These are phyloP conservation scores for Mastomys natalensis DNA, from an alignment of 2,113 vertebrate species.

Conservation along the genomic window DNA sequence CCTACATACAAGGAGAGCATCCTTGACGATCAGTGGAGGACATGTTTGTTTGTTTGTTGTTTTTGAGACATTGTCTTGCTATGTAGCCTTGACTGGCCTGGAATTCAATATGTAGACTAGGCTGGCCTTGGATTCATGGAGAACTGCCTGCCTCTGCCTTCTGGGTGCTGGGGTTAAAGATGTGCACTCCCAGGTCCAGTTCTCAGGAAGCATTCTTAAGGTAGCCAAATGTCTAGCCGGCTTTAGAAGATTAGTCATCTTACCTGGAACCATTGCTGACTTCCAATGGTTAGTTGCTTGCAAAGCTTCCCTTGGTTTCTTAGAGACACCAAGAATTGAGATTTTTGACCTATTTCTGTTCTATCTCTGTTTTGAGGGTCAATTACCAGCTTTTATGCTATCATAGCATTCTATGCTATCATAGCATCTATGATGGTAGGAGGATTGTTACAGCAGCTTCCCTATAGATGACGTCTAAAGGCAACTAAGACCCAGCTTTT, in stretches of 20 bases:
- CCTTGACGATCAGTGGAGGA: neutral
- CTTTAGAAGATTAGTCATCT: neutral
- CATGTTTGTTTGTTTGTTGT: neutral
- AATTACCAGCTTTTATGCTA: neutral
- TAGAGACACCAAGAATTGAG: neutral
- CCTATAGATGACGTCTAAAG: neutral
- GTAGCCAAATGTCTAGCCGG: neutral
- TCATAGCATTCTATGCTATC: neutral
- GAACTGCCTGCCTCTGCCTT: neutral
- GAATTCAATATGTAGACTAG: neutral
- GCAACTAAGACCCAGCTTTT: neutral
- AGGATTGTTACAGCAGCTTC: neutral
- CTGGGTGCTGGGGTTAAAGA: neutral
- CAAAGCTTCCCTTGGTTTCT: neutral
- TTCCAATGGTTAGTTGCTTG: neutral
- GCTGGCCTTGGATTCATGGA: neutral
- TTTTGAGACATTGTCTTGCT: too few species aligned
- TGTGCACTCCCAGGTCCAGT: neutral
- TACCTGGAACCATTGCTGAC: neutral
- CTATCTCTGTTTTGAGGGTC: neutral
- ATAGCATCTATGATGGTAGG: too few species aligned
- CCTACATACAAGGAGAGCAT: neutral
- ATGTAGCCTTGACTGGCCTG: neutral
- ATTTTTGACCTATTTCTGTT: neutral
- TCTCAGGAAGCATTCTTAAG: neutral